A percentile compares a stretch with the other conserved stretches of the same genome.
Conservation (phyloP, 2,797 vertebrate species). For the Semaprochilodus insignis region DNA sequence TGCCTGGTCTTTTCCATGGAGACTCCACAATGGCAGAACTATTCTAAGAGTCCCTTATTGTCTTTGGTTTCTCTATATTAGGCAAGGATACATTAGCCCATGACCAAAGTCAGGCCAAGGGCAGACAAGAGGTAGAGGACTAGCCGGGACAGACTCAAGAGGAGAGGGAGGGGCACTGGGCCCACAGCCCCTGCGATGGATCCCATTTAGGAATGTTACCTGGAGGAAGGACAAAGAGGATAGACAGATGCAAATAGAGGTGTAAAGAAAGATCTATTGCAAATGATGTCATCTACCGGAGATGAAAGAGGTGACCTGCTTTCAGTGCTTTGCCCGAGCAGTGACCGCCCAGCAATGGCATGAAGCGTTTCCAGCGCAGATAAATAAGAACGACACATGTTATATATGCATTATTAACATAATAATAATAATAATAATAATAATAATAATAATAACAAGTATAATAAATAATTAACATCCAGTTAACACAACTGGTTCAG, state of each 20-base stretch:
- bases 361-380: background rate
- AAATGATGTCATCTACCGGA: constrained; percentile 59
- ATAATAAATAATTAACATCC: background rate
- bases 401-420: background rate
- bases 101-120: constrained; percentile 69
- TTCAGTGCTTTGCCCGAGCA: constrained; percentile 24
- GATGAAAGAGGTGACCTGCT: constrained; percentile 38
- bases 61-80: constrained; percentile 68
- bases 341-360: constrained; percentile 21
- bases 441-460: background rate
- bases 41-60: constrained; percentile 60
- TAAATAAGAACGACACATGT: background rate
- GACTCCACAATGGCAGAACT: constrained; percentile 59
- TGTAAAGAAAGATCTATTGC: constrained; percentile 48
- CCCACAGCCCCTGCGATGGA: constrained; percentile 28
- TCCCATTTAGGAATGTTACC: constrained; percentile 63
- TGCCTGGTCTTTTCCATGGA: constrained; percentile 56
- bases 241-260: constrained; percentile 50
- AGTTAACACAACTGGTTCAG: background rate
- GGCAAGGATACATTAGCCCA: constrained; percentile 61
- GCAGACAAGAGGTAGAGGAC: constrained; percentile 39
- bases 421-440: background rate
- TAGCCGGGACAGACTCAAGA: constrained; percentile 30
- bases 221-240: constrained; percentile 56
- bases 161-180: constrained; percentile 24